Base-by-base conservation (phyloP, 2,888 invertebrate genomes). In the Orthonychiurus folsomi region DNA sequence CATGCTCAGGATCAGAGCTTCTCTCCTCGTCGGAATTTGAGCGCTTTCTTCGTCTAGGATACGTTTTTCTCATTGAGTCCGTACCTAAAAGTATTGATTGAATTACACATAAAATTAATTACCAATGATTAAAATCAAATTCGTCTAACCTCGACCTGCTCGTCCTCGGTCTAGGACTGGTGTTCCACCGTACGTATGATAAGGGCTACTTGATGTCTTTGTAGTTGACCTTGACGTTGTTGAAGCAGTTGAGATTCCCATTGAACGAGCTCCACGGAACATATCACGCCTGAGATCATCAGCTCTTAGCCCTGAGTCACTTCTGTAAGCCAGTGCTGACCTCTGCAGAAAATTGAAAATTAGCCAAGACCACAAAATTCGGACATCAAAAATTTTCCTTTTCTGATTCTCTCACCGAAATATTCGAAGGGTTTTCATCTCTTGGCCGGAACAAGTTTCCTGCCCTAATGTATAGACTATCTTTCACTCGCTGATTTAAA, bases 181-280 rank as follows among this genome's bases (percentile, higher is more conserved):
- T 12, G 56, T 57, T 25, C 63, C 62, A 12, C 69, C 69, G 55
- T 69, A 72, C 12, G 69, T 66, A 48, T 65, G 62, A 75, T 93
- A 94, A 12, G 93, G 92, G 77, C 93, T 92, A 27, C 93, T 92
- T 73, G 91, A 89, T 18, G 94, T 94, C 78, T 94, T 95, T 57
- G 90, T 93, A 0, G 94, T 94, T 28, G 93, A 93, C 68, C 93
- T 81, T 1, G 93, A 93, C 0, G 95, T 95, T 0, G 94, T 95
- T 65, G 93, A 93, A 0, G 93, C 93, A 0, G 93, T 92, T 15
- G 94, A 93, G 72, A 95, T 93, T 37, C 94, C 95, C 66, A 93
- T 86, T 76, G 70, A 71, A n/a, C 69, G 90, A 88, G 56, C 89
- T 79, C 69, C 86, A 78, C 50, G 82, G 80, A 26, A 84, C 82